These are phyloP conservation scores for Drosophila lini DNA, from an alignment of 1,140 invertebrate genomes.

Conservation along the genomic window DNA sequence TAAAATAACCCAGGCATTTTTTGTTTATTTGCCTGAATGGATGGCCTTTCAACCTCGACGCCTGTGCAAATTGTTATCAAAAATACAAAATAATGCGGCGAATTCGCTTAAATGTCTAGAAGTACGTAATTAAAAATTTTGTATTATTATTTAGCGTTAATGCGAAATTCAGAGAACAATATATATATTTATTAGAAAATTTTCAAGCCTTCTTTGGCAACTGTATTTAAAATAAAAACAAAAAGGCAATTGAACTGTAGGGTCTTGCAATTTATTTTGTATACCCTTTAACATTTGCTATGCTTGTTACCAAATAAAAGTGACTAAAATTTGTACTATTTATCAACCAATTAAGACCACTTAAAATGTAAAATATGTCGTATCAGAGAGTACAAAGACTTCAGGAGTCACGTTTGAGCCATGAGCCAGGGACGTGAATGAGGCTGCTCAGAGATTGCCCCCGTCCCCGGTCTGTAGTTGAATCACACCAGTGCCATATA, in stretches of 20 bases:
- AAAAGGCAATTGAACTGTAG: neutral
- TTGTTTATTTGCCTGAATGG: neutral
- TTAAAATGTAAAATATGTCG: neutral
- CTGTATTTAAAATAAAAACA: neutral
- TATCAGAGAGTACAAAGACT: constrained; percentile 5
- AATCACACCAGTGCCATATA: constrained; percentile 44
- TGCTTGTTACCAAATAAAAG: neutral
- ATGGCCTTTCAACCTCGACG: no score
- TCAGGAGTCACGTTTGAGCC: constrained; percentile 51
- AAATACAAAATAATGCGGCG: neutral
- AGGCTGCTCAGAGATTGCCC: constrained; percentile 31
- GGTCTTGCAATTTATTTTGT: neutral
- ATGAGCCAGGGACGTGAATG: constrained; percentile 61
- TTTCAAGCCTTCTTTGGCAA: neutral
- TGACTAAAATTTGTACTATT: neutral
- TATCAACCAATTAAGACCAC: neutral
- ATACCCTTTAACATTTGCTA: no score
- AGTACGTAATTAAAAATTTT: neutral
- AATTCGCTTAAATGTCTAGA: neutral
- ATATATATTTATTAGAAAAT: no score
- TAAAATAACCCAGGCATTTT: neutral
- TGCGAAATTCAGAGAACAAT: no score
- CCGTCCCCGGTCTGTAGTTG: constrained; percentile 22
- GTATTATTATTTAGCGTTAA: neutral
- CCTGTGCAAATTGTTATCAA: neutral